These are phyloP conservation scores for Encarsia formosa DNA, from an alignment of 2,888 invertebrate species.

Conservation along the genomic window DNA sequence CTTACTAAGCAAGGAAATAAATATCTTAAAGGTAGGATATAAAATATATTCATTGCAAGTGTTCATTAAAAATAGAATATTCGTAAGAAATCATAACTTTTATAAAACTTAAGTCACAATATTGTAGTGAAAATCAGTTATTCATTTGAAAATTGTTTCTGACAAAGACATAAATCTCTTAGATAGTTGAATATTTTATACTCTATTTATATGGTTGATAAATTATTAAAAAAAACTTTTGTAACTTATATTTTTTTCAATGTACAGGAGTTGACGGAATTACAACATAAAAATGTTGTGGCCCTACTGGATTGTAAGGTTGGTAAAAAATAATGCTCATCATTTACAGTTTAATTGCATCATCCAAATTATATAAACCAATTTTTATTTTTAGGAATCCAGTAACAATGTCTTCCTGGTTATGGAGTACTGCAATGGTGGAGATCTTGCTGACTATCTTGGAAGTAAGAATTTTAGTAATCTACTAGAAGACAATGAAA, in stretches of 20 bases:
- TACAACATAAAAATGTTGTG: slow-evolving; percentile 98
- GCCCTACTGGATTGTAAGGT: slow-evolving; percentile 94
- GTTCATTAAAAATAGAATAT: too few species aligned
- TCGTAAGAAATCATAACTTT: too few species aligned
- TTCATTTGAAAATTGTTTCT: too few species aligned
- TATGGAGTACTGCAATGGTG: slow-evolving; percentile 99
- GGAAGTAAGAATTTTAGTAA: slow-evolving; percentile 56
- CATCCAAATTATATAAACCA: slow-evolving; percentile 6
- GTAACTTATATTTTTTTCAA: too few species aligned
- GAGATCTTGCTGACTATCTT: slow-evolving; percentile 97
- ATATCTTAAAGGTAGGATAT: slow-evolving; percentile 79
- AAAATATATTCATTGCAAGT: too few species aligned
- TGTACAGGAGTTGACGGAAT: slow-evolving; percentile 82
- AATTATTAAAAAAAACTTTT: too few species aligned
- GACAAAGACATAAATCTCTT: too few species aligned
- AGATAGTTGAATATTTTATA: too few species aligned
- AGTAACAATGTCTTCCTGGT: slow-evolving; percentile 92
- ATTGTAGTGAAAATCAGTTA: too few species aligned
- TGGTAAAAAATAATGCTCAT: slow-evolving; percentile 33
- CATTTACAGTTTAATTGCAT: slow-evolving; percentile 11
- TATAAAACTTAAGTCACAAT: too few species aligned
- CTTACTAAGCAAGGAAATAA: slow-evolving; percentile 96
- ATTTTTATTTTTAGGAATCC: slow-evolving; percentile 66
- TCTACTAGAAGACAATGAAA: neutral
- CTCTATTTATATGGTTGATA: too few species aligned